phyloP scores from a whole-genome alignment of 2,888 invertebrate genomes.

The Tetramorium bicarinatum region DNA sequence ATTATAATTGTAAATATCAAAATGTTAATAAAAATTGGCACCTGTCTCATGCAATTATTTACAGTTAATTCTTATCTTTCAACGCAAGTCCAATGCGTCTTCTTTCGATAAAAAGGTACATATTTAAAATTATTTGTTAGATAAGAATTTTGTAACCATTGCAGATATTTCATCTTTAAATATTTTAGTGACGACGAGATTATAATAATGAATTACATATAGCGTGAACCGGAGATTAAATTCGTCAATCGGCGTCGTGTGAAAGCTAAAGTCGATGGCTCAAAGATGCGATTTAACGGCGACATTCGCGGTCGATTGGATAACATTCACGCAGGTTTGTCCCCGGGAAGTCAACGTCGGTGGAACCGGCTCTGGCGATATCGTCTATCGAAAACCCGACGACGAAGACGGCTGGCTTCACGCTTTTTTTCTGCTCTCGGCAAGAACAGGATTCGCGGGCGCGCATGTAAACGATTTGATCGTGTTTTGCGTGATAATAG shows the following conservation, averaged over 20 bases:
- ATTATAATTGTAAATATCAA: neutral
- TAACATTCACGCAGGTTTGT: conserved; percentile 27
- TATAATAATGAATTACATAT: neutral
- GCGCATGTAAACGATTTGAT: conserved; percentile 2
- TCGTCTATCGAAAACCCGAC: conserved; percentile 9
- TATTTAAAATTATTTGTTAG: neutral
- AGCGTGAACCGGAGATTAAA: neutral
- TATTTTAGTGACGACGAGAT: neutral
- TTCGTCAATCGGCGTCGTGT: neutral
- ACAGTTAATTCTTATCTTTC: neutral
- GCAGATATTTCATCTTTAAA: neutral
- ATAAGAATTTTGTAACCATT: neutral
- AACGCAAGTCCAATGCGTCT: neutral
- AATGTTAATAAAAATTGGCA: conserved; percentile 1
- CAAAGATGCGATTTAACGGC: conserved; percentile 1
- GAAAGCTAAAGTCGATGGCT: neutral
- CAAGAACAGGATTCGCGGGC: conserved; percentile 28
- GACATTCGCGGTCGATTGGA: conserved; percentile 16
- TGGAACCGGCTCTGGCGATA: conserved; percentile 34
- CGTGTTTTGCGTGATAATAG: neutral
- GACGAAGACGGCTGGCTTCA: neutral
- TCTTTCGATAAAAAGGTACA: neutral
- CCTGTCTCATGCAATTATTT: neutral
- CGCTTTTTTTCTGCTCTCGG: neutral
- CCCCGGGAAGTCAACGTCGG: neutral